Conservation (phyloP, 2,888 invertebrate species). For the Argyra leucocephala region DNA sequence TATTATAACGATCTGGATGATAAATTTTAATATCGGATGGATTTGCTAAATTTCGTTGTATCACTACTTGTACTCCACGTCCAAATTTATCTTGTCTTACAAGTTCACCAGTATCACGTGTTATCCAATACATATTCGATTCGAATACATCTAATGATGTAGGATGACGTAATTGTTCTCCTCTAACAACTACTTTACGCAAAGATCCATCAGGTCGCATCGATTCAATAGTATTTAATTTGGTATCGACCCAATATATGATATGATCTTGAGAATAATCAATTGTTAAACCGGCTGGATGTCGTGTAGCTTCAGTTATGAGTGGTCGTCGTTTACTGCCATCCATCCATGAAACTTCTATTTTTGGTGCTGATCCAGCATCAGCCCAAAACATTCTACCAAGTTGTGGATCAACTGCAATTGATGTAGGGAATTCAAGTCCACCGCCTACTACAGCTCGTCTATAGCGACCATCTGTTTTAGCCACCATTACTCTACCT, state of each 20-base stretch:
- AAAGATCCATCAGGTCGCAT: conserved; percentile 73
- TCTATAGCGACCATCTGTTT: conserved; percentile 81
- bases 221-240: conserved; percentile 79
- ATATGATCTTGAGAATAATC: conserved; percentile 84
- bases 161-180: conserved; percentile 68
- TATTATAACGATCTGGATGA: conserved; percentile 75
- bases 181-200: conserved; percentile 60
- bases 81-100: conserved; percentile 94
- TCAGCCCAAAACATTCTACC: conserved; percentile 93
- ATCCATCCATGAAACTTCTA: conserved; percentile 95
- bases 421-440: conserved; percentile 76
- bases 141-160: conserved; percentile 89
- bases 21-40: conserved; percentile 82
- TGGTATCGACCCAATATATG: conserved; percentile 93
- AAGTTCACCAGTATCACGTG: conserved; percentile 77
- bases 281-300: conserved; percentile 81
- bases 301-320: conserved; percentile 70
- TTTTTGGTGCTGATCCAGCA: conserved; percentile 80
- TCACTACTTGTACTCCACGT: conserved; percentile 73
- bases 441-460: conserved; percentile 68
- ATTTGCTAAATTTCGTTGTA: conserved; percentile 74
- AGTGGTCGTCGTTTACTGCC: conserved; percentile 77
- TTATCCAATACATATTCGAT: conserved; percentile 86
- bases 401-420: conserved; percentile 76
- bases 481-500: conserved; percentile 76